Base-by-base conservation (phyloP, 1,140 invertebrate species). In the Cephus cinctus region DNA sequence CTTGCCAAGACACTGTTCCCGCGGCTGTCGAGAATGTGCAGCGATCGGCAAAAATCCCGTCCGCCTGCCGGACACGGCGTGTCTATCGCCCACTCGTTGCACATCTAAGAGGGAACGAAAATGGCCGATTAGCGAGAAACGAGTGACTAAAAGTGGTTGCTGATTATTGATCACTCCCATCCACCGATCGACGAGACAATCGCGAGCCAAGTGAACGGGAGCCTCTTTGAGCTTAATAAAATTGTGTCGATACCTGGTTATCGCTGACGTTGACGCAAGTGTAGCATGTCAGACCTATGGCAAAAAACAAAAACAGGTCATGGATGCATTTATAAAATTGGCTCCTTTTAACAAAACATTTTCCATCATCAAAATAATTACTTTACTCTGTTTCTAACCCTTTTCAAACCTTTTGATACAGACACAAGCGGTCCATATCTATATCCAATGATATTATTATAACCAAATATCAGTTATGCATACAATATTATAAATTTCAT, bases 251-350 rank as follows among this genome's bases (percentile, higher is more conserved):
- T 75, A 71, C 73, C 71, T 80, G 69, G 73, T 85, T 85, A 71
- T 84, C 81, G 53, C 82, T 83, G 48, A 84, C 83, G 72, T 85
- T 85, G 59, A 85, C 81, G 64, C 83, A 85, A 58, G 82, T 84
- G 65, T 84, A 85, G 67, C 83, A 85, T 31, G 82, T 84, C 56
- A 85, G 70, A 71, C 78, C 76, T 77, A 3, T 36, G 5, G 19
- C 27, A 18, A 50, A 46, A 34, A 38, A 47, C 35, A 48, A 36
- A 9, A 36, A 14, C 14, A 36, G 19, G 19, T 36, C 19, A 15
- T n/a, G n/a, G n/a, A n/a, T n/a, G n/a, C n/a, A n/a, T n/a, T n/a
- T n/a, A n/a, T n/a, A n/a, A n/a, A n/a, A n/a, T n/a, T n/a, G n/a
- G n/a, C n/a, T n/a, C n/a, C n/a, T n/a, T n/a, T n/a, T n/a, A n/a